Percentiles rank a stretch among this genome's conserved stretches.
Evolutionary conservation across 1,140 invertebrate genomes (phyloP).

Genomic region (Argopecten irradians): DNA sequence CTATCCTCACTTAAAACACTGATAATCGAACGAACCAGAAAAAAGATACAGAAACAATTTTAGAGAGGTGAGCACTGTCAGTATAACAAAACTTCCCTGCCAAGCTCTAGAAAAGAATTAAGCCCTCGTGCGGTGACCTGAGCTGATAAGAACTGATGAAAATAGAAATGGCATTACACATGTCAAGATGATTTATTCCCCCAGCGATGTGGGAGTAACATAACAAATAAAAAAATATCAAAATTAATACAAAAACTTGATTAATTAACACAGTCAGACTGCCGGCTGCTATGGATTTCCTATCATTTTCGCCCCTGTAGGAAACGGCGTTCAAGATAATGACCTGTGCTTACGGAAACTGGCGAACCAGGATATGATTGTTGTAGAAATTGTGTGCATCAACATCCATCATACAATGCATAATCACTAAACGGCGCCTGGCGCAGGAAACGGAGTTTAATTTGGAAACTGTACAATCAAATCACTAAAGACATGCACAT

Average conservation of each 20-base stretch:
- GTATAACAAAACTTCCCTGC: background rate
- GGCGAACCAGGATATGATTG: background rate
- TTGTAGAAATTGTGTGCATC: background rate
- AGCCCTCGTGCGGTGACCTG: background rate
- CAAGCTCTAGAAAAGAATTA: background rate
- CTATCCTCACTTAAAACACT: background rate
- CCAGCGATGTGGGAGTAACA: background rate
- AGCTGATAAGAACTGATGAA: background rate
- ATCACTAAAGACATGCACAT: background rate
- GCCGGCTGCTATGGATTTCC: background rate
- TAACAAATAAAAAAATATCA: background rate
- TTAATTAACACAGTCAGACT: background rate
- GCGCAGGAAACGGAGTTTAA: background rate
- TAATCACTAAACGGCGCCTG: background rate
- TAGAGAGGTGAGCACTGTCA: background rate
- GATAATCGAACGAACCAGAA: background rate
- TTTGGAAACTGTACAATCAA: background rate
- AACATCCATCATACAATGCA: background rate
- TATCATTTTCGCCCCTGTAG: background rate
- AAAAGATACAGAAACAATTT: background rate
- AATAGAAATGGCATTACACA: background rate
- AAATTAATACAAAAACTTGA: slow-evolving; percentile 23
- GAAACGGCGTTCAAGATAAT: background rate
- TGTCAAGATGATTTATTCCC: background rate
- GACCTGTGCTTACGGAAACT: background rate